These are phyloP conservation scores for Ichneumon xanthorius DNA, from an alignment of 2,888 invertebrate species.

Conservation along the genomic window DNA sequence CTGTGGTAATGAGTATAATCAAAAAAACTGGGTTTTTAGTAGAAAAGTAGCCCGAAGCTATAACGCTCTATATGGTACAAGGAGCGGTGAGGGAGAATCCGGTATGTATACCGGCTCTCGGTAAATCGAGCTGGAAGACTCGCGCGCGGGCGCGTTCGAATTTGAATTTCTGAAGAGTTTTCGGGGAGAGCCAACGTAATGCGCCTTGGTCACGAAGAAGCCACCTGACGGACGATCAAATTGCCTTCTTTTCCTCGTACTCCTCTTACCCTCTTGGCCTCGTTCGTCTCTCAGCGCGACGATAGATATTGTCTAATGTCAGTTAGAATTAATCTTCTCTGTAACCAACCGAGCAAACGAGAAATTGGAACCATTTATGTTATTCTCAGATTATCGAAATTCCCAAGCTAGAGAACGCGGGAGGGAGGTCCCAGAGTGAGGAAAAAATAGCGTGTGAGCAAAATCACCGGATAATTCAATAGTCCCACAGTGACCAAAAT, in stretches of 20 bases:
- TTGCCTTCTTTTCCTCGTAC: conserved; percentile 71
- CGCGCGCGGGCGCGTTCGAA: conserved; percentile 79
- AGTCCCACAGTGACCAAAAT: conserved; percentile 24
- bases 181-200: conserved; percentile 74
- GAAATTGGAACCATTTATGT: background rate
- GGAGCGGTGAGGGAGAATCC: conserved; percentile 26
- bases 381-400: background rate
- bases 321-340: background rate
- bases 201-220: conserved; percentile 82
- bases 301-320: background rate
- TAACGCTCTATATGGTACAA: conserved; percentile 52
- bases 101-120: conserved; percentile 21
- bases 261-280: conserved; percentile 20
- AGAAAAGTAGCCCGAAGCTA: conserved; percentile 81
- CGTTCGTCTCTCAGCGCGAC: background rate
- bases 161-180: conserved; percentile 80
- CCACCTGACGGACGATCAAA: conserved; percentile 83
- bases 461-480: conserved; percentile 19
- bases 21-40: conserved; percentile 78
- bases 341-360: background rate
- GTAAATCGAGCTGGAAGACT: conserved; percentile 42
- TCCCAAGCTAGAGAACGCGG: too few relatives aligned
- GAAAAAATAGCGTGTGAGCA: background rate
- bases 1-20: conserved; percentile 83
- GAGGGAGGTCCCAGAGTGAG: background rate